Evolutionary conservation across 1,140 invertebrate genomes (phyloP).

Genomic region (Drosophila prosaltans): DNA sequence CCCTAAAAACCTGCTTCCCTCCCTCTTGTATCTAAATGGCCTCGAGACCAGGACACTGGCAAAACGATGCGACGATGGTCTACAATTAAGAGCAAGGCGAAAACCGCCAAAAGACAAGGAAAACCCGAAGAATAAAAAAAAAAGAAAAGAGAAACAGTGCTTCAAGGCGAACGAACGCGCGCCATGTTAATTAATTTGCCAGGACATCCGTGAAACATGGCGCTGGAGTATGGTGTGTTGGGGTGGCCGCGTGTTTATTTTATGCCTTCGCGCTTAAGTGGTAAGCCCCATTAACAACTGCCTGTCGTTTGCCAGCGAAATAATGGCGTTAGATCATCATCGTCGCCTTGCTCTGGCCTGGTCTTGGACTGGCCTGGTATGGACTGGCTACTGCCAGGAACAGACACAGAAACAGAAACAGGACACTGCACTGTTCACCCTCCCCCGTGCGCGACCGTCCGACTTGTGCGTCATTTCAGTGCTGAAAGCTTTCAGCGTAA

Average conservation of each 20-base stretch:
- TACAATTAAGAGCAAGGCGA: constrained; percentile 66
- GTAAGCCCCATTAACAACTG: constrained; percentile 81
- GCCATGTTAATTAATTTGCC: constrained; percentile 80
- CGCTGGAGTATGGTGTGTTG: neutral
- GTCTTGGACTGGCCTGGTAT: neutral
- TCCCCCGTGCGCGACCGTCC: constrained; percentile 1
- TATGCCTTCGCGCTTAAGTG: constrained; percentile 80
- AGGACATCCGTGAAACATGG: constrained; percentile 64
- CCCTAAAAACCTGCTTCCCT: too few relatives aligned
- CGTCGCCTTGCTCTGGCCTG: constrained; percentile 55
- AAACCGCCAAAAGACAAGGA: constrained; percentile 32
- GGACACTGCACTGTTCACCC: constrained; percentile 5
- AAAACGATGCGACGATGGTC: constrained; percentile 20
- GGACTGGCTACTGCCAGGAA: constrained; percentile 14
- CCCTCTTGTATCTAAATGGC: neutral
- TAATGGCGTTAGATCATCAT: constrained; percentile 82
- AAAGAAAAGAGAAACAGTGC: constrained; percentile 29
- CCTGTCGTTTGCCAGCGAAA: constrained; percentile 74
- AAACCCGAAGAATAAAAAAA: constrained; percentile 26
- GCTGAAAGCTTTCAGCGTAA: constrained; percentile 80
- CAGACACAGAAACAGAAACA: constrained; percentile 14
- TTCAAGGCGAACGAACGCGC: constrained; percentile 38
- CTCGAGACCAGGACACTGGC: constrained; percentile 19
- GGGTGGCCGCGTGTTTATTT: constrained; percentile 68
- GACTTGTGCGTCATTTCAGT: constrained; percentile 75